A percentile compares a stretch with the other conserved stretches of the same genome.
Evolutionary conservation across 1,140 invertebrate species (phyloP).

Genomic region (Panulirus ornatus): DNA sequence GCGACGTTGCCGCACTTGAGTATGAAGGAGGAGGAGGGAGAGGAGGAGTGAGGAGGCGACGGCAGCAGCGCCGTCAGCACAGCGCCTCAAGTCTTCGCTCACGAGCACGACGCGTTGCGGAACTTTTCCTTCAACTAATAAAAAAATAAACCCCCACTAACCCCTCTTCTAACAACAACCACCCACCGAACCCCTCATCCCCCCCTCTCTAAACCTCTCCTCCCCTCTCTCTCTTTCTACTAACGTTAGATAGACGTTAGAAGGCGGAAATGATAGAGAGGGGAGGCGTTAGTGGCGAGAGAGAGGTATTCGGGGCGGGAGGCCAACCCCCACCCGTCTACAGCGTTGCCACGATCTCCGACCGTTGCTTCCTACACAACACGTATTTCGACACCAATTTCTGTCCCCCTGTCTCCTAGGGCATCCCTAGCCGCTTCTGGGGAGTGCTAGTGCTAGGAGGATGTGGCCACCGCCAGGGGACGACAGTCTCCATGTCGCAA

Average conservation of each 20-base stretch:
- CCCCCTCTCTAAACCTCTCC: neutral
- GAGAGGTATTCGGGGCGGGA: neutral
- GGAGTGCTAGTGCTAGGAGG: neutral
- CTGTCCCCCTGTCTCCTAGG: neutral
- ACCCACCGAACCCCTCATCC: neutral
- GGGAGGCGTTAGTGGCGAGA: neutral
- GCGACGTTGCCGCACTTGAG: constrained; percentile 51
- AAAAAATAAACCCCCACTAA: neutral
- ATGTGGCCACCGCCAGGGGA: too few species aligned
- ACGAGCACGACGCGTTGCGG: constrained; percentile 14
- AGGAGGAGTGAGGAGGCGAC: constrained; percentile 3
- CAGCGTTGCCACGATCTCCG: constrained; percentile 31
- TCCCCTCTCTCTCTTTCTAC: constrained; percentile 10
- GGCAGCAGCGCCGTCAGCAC: constrained; percentile 21
- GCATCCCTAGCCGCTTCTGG: neutral
- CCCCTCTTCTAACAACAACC: neutral
- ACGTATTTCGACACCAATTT: neutral
- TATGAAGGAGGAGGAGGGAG: neutral
- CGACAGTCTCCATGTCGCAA: neutral
- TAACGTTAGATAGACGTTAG: neutral
- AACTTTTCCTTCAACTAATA: constrained; percentile 45
- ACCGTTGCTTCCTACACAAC: neutral
- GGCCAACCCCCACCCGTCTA: neutral
- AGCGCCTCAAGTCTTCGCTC: constrained; percentile 39
- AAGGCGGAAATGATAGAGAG: constrained; percentile 2